These are phyloP conservation scores for Percina caprodes DNA, from an alignment of 2,113 vertebrate genomes.

Conservation along the genomic window DNA sequence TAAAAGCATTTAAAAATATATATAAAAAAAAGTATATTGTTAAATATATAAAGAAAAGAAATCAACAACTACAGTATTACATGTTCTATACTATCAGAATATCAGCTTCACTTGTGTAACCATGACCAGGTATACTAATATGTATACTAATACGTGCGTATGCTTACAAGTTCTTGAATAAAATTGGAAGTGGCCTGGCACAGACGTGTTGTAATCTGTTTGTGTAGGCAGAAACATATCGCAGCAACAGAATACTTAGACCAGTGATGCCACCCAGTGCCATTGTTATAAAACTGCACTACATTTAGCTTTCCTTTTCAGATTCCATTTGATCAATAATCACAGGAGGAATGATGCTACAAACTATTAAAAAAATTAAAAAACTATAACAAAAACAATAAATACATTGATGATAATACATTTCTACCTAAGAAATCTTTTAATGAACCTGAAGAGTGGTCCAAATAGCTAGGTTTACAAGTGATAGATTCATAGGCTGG, in stretches of 20 bases:
- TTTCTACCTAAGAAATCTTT: neutral
- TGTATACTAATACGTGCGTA: neutral
- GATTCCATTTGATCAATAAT: neutral
- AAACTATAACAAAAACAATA: too few relatives aligned
- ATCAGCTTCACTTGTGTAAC: neutral
- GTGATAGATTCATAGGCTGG: neutral
- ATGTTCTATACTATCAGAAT: neutral
- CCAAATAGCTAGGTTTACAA: neutral
- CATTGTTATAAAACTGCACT: neutral
- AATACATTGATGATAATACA: neutral
- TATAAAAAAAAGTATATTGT: neutral
- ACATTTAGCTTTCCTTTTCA: neutral
- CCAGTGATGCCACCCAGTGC: conserved; percentile 14
- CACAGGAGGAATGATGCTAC: neutral
- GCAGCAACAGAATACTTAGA: neutral
- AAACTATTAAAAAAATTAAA: neutral
- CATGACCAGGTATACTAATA: neutral
- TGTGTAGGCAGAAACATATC: neutral
- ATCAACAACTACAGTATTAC: neutral
- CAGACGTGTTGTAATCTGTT: neutral
- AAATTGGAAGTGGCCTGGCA: neutral
- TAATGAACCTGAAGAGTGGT: neutral
- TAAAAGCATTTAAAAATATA: neutral
- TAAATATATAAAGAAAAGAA: neutral
- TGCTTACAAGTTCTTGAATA: neutral